Conservation (phyloP, 2,113 vertebrate genomes). For the Naja naja region DNA sequence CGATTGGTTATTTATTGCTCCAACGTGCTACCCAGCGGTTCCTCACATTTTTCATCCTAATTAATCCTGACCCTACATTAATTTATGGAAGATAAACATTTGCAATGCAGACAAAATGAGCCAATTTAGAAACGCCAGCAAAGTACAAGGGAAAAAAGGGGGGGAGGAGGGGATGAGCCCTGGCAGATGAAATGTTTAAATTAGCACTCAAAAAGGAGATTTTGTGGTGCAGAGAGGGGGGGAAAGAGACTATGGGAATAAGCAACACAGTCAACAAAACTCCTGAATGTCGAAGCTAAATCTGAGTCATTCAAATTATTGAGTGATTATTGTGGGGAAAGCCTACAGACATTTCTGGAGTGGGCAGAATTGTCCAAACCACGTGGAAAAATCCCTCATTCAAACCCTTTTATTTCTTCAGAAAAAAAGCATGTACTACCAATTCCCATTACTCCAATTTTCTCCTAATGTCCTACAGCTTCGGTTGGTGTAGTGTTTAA, state of each 20-base stretch:
- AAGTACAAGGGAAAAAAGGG: background rate
- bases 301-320: conserved; percentile 54
- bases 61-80: conserved; percentile 55
- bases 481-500: too few species aligned
- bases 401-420: background rate
- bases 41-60: conserved; percentile 52
- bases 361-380: background rate
- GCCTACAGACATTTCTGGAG: background rate
- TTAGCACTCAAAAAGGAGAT: conserved; percentile 22
- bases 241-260: conserved; percentile 28
- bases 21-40: conserved; percentile 44
- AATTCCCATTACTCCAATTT: background rate
- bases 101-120: conserved; percentile 47
- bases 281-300: conserved; percentile 47
- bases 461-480: background rate
- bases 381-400: background rate
- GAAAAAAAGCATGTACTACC: background rate
- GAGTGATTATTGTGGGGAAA: background rate
- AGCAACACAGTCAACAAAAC: conserved; percentile 51
- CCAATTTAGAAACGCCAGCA: conserved; percentile 52
- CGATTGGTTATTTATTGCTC: conserved; percentile 45
- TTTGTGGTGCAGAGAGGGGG: background rate
- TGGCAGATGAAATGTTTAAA: conserved; percentile 34
- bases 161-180: background rate
- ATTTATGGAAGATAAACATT: conserved; percentile 62